Conservation (phyloP, 2,113 vertebrate genomes). For the Rhinopomastus cyanomelas region DNA sequence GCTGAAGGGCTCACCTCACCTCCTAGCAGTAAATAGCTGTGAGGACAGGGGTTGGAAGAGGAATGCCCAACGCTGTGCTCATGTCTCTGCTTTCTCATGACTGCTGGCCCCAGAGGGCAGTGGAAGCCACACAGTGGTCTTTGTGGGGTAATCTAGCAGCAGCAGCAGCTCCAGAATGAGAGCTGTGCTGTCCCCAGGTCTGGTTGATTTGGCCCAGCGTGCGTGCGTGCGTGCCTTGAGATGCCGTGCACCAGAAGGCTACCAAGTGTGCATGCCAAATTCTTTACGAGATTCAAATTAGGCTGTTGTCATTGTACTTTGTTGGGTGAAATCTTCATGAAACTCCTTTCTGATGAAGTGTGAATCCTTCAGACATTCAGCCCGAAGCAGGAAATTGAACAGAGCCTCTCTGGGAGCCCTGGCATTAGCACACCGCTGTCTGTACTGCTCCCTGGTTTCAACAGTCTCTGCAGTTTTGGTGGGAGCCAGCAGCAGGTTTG, state of each 20-base stretch:
- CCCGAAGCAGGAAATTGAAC: not conserved
- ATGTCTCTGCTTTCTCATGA: fast-evolving
- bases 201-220: not conserved
- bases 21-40: not conserved
- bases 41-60: not conserved
- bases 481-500: fast-evolving
- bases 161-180: not conserved
- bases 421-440: too few species aligned
- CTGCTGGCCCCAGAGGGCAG: not conserved
- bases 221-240: not conserved
- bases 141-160: not conserved
- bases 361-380: not conserved
- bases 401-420: not conserved
- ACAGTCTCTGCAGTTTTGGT: not conserved
- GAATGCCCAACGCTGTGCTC: not conserved
- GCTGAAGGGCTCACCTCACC: not conserved
- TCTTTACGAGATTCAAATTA: not conserved
- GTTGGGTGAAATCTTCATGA: not conserved
- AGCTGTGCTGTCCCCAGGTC: not conserved
- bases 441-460: not conserved
- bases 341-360: not conserved
- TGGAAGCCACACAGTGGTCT: not conserved
- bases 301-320: not conserved
- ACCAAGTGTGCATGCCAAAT: not conserved
- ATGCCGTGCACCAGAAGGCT: not conserved